Conservation (phyloP, 2,797 vertebrate species). For the Takifugu rubripes region DNA sequence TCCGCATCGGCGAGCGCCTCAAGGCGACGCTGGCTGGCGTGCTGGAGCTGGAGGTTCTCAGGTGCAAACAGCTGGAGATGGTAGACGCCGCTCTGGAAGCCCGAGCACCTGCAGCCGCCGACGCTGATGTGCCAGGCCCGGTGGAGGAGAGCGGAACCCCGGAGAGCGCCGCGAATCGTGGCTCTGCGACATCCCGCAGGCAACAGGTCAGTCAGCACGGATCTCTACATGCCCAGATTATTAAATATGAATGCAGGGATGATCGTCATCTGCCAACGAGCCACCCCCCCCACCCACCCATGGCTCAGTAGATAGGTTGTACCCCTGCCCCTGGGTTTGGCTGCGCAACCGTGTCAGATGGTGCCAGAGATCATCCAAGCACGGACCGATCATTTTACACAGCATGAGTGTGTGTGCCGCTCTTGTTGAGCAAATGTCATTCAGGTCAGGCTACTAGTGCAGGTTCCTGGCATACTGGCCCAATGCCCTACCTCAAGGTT, state of each 20-base stretch:
- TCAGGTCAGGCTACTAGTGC: constrained; percentile 34
- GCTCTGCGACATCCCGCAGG: constrained; percentile 71
- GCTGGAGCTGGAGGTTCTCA: constrained; percentile 79
- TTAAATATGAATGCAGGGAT: constrained; percentile 58
- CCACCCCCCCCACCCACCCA: constrained; percentile 30
- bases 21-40: constrained; percentile 81
- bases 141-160: constrained; percentile 32
- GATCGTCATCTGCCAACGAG: constrained; percentile 59
- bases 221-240: constrained; percentile 38
- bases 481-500: constrained; percentile 52
- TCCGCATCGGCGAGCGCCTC: constrained; percentile 80
- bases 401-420: constrained; percentile 14
- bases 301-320: constrained; percentile 40
- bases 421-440: constrained; percentile 55
- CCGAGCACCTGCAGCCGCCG: constrained; percentile 10
- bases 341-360: constrained; percentile 38
- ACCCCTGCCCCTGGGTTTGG: constrained; percentile 34
- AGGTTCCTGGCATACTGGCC: constrained; percentile 28
- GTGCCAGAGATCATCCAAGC: constrained; percentile 43
- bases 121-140: constrained; percentile 24
- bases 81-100: constrained; percentile 71
- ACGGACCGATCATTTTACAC: constrained; percentile 23
- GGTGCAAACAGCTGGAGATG: constrained; percentile 74
- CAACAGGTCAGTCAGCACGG: constrained; percentile 79
- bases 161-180: constrained; percentile 50